Evolutionary conservation across 2,888 invertebrate genomes (phyloP).

Genomic region (Biston stratarius): DNA sequence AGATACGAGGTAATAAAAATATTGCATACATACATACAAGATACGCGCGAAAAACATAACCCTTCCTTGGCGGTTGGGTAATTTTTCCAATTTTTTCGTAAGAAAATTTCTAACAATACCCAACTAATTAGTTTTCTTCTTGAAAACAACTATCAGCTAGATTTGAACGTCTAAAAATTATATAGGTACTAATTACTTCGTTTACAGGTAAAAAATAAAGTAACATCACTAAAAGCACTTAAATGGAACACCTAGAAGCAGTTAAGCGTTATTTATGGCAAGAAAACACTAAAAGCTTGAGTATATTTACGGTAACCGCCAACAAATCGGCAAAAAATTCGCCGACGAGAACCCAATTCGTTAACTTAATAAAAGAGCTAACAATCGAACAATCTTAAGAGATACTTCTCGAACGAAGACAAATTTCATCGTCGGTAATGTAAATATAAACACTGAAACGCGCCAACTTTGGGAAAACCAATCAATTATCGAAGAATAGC

Average conservation of each 20-base stretch:
- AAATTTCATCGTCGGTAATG: constrained; percentile 10
- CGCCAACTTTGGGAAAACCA: constrained; percentile 21
- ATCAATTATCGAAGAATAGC: constrained; percentile 21
- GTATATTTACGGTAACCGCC: constrained; percentile 3
- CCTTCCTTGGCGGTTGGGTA: too few relatives aligned
- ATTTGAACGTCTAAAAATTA: background rate
- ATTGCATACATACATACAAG: too few relatives aligned
- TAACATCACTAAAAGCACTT: background rate
- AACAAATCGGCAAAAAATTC: constrained; percentile 16
- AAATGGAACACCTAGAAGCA: constrained; percentile 6
- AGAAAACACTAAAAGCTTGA: constrained; percentile 7
- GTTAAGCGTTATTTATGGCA: constrained; percentile 7
- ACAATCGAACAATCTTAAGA: constrained; percentile 1
- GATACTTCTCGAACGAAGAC: constrained; percentile 9
- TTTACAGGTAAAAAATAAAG: constrained; percentile 1
- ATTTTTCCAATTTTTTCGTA: background rate
- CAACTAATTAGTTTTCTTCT: background rate
- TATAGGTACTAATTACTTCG: background rate
- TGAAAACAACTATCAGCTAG: background rate
- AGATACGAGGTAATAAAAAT: too few relatives aligned
- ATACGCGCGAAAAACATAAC: too few relatives aligned
- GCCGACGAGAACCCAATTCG: constrained; percentile 10
- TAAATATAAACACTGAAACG: constrained; percentile 24
- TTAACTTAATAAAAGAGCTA: constrained; percentile 20
- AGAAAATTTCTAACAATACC: background rate